Conservation (phyloP, 2,113 vertebrate species). For the Anhinga anhinga region DNA sequence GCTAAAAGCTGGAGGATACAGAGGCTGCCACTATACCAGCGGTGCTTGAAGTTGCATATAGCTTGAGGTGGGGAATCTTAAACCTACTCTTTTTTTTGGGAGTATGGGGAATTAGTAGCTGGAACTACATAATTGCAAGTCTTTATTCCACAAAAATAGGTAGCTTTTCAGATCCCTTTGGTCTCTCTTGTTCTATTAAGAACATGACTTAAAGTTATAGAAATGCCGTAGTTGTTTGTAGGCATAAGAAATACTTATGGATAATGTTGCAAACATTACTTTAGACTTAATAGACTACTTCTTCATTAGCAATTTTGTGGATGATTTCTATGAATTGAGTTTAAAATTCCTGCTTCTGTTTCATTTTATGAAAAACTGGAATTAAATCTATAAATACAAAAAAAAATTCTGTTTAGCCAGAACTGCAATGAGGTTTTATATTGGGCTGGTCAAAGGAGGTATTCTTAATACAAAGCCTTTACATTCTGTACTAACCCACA, state of each 20-base stretch:
- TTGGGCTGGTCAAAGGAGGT: not conserved
- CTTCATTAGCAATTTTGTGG: not conserved
- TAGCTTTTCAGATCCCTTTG: not conserved
- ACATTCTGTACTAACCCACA: not conserved
- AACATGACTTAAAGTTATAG: not conserved
- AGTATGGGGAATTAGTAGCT: not conserved
- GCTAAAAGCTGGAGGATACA: not conserved
- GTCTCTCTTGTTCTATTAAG: not conserved
- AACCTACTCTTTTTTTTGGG: not conserved
- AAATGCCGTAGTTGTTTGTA: not conserved
- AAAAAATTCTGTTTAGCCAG: not conserved
- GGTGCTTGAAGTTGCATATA: not conserved
- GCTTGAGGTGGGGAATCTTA: accelerated
- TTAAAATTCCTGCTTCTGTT: not conserved
- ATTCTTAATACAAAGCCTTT: not conserved
- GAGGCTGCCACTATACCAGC: not conserved
- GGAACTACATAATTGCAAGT: not conserved
- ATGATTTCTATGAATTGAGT: not conserved
- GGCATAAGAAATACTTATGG: not conserved
- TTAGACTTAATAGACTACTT: not conserved
- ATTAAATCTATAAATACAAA: not conserved
- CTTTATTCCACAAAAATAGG: not conserved
- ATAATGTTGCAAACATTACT: not conserved
- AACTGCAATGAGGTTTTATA: not conserved
- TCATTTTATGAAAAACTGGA: not conserved